phyloP scores from a whole-genome alignment of 1,140 invertebrate genomes.

The Zaprionus gabonicus region DNA sequence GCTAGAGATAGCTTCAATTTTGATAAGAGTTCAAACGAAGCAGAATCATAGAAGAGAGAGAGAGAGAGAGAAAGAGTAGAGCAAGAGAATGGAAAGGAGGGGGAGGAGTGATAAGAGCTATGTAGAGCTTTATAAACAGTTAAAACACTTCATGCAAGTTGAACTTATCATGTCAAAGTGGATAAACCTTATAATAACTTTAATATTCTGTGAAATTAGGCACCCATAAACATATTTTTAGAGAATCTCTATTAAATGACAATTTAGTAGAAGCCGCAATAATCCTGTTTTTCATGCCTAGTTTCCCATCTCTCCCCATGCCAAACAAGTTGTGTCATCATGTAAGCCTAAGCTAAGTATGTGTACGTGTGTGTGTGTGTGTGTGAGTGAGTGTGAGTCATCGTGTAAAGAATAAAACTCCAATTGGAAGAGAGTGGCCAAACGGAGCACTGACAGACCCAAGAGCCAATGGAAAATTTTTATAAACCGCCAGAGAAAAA shows the following conservation, averaged over 20 bases:
- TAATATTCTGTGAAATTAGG: not conserved
- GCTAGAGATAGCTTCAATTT: slow-evolving; percentile 15
- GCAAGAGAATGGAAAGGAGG: not conserved
- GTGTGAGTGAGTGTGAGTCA: slow-evolving; percentile 13
- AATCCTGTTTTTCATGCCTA: slow-evolving; percentile 14
- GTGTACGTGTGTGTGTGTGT: not conserved
- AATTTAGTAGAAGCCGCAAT: not conserved
- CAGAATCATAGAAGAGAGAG: not conserved
- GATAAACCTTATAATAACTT: not conserved
- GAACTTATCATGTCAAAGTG: not conserved
- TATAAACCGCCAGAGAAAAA: not conserved
- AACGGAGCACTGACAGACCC: slow-evolving; percentile 22
- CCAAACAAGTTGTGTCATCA: slow-evolving; percentile 39
- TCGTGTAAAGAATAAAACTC: slow-evolving; percentile 33
- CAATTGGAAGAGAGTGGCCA: slow-evolving; percentile 17
- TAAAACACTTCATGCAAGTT: not conserved
- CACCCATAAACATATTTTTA: not conserved
- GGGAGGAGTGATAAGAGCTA: not conserved
- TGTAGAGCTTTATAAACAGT: not conserved
- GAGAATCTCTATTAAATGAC: slow-evolving; percentile 1
- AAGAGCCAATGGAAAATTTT: slow-evolving; percentile 67
- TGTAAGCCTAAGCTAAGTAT: slow-evolving; percentile 14
- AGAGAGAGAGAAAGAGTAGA: not conserved
- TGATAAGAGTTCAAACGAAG: slow-evolving; percentile 41
- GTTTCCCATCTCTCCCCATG: not conserved